Evolutionary conservation across 2,797 vertebrate species (phyloP), one percentile per base, ranked within the genome.

Genomic region (Phrynocephalus vlangalii): DNA sequence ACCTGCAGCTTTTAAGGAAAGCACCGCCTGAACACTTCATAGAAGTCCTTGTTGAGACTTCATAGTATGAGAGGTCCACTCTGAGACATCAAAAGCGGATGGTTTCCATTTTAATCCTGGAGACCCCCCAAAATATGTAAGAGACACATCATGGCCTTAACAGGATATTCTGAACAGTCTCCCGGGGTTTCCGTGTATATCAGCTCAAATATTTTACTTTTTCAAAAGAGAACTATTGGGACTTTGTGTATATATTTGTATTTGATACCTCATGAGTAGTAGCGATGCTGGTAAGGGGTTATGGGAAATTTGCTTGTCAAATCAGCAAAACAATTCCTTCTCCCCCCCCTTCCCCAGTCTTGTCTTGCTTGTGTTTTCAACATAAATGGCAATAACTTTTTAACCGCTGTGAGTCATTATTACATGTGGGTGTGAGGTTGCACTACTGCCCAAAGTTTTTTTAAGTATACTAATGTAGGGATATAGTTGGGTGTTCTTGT

Each of bases 311-410:
- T 92, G 93, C 94, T 95, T 93, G 83, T 93, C 85, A 76, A 2
- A 89, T 86, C 91, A 63, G 94, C 93, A 90, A 92, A 91, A 91
- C 94, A 87, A 93, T 94, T 81, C 50, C 66, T 50, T 56, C 52
- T 56, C 52, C 9, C 56, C 56, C 56, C 56, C 60, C 60, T 20
- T 13, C 60, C 60, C n/a, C 90, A 93, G 90, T 95, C 92, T 96
- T 63, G 93, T 95, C 95, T 96, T 92, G 96, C 96, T 96, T 95
- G 93, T 95, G 94, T 95, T 91, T 89, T 93, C 93, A 94, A 94
- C 93, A 95, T 95, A 87, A 56, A 97, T 94, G 96, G 97, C 97
- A 97, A 97, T 97, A 97, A 97, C 76, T 96, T 87, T 87, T 82
- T 95, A 93, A 95, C 89, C 91, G 94, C 93, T 95, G 94, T 95